phyloP scores from a whole-genome alignment of 2,797 vertebrate genomes.

The Rhinoraja longicauda region DNA sequence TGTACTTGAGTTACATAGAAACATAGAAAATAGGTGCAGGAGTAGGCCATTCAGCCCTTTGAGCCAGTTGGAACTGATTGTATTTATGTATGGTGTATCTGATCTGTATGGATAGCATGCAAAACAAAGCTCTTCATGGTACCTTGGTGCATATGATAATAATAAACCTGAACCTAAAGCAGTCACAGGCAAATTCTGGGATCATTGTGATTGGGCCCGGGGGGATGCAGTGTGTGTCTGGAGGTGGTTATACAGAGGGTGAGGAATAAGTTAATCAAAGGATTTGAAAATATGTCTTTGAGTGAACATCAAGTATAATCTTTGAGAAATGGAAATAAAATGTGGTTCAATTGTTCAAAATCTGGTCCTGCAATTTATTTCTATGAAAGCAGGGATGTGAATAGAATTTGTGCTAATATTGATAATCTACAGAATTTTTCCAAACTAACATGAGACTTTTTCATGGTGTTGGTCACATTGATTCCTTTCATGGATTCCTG shows the following conservation, averaged over 20 bases:
- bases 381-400: neutral
- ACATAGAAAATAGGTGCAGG: too few relatives aligned
- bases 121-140: too few relatives aligned
- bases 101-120: too few relatives aligned
- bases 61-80: too few relatives aligned
- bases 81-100: too few relatives aligned
- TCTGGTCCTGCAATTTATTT: neutral
- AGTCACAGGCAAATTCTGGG: too few relatives aligned
- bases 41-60: too few relatives aligned
- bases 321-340: neutral
- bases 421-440: neutral
- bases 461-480: neutral
- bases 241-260: neutral
- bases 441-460: neutral
- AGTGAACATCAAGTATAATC: neutral
- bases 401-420: neutral
- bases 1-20: too few relatives aligned
- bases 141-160: too few relatives aligned
- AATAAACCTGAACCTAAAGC: too few relatives aligned
- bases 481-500: conserved; percentile 19
- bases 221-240: neutral
- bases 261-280: neutral
- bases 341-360: neutral
- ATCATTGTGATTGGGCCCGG: too few relatives aligned
- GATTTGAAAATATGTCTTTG: neutral